Evolutionary conservation across 1,140 invertebrate genomes (phyloP), one percentile per base, ranked within the genome.

Genomic region (Coboldia fuscipes): DNA sequence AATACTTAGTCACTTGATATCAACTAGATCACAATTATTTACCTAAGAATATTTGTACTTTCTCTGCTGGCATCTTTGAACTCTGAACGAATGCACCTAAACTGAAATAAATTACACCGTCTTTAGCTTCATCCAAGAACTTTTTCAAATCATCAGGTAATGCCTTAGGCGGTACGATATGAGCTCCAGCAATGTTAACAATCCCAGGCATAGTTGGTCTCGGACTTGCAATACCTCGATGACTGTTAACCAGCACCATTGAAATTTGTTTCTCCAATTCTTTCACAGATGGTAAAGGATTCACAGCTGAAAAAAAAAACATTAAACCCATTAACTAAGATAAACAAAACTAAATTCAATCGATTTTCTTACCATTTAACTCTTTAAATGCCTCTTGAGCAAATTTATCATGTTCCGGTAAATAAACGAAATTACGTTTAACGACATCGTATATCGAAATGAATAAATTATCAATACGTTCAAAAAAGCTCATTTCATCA

Each of bases 81-180:
- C 58, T 62, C 45, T 62, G 56, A 41, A 66, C 51, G 46, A 63
- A 65, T 26, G 65, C 66, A 13, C 70, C 70, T 33, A 72, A 46
- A 37, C 61, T 66, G 41, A 72, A 66, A 40, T 66, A 68, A 42
- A 72, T 64, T 12, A 60, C 59, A 1, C 68, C 67, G 24, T 68
- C 42, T 4, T 43, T 50, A 33, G 66, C 54, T 20, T 51, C 53
- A 30, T 68, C 59, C 13, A 70, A 39, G 39, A 67, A 68, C 5
- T 46, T 39, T 37, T 62, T 44, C 4, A 56, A 34, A 16, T 60
- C 48, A 38, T 42, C 15, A 3, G 62, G 55, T 37, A 64, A 36
- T 19, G 47, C 36, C 34, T 58, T 54, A 4, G 45, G 41, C 19
- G 40, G 37, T 36, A 52, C 46, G 16, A 58, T 56, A 39, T 66